A percentile compares a stretch with the other conserved stretches of the same genome.
phyloP scores from a whole-genome alignment of 2,797 vertebrate species.

The Tragelaphus oryx region DNA sequence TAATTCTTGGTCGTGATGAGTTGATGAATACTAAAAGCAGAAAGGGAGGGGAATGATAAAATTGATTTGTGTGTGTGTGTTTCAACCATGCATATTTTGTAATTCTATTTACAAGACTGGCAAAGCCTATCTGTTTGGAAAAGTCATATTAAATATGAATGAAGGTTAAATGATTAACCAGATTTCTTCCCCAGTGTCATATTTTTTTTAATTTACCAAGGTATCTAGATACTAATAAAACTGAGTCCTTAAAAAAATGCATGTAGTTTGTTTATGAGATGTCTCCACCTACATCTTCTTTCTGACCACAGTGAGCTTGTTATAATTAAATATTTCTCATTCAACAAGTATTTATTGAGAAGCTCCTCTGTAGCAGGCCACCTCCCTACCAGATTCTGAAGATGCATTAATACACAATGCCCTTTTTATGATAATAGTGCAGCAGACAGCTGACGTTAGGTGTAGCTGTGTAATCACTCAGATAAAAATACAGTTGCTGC shows the following conservation, averaged over 20 bases:
- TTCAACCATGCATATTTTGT: not conserved
- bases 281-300: not conserved
- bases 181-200: not conserved
- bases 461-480: not conserved
- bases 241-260: not conserved
- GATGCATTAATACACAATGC: not conserved
- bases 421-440: not conserved
- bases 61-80: not conserved
- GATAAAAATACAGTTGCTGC: not conserved
- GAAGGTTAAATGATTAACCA: not conserved
- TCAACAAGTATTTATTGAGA: not conserved
- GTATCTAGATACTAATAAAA: not conserved
- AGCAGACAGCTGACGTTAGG: not conserved
- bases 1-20: not conserved
- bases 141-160: constrained; percentile 20
- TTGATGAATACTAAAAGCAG: not conserved
- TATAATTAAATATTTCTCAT: not conserved
- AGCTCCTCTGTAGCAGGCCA: not conserved
- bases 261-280: not conserved
- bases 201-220: constrained; percentile 25
- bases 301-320: not conserved
- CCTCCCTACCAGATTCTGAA: not conserved
- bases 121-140: not conserved
- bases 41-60: not conserved
- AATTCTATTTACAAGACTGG: not conserved